Percentiles rank a stretch among this genome's conserved stretches.
phyloP scores from a whole-genome alignment of 2,113 vertebrate genomes.

The Chaetorhynchus papuensis region DNA sequence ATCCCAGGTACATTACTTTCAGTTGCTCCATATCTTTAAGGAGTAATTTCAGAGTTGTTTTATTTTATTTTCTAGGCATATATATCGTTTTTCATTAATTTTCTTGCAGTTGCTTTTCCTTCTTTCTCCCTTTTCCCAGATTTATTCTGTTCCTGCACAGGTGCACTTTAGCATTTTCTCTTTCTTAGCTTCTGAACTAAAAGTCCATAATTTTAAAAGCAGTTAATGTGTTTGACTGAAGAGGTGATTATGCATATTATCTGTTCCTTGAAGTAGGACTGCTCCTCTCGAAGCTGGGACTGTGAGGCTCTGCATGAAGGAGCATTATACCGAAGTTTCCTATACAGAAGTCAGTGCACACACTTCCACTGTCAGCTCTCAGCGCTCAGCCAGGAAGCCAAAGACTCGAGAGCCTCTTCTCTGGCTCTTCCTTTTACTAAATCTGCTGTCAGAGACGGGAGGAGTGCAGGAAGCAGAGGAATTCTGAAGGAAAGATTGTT shows the following conservation, averaged over 20 bases:
- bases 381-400: fast-evolving
- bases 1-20: fast-evolving
- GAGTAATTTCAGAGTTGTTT: neutral
- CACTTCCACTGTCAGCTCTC: neutral
- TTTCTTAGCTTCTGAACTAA: neutral
- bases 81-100: neutral
- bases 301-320: neutral
- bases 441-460: neutral
- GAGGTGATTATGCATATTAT: neutral
- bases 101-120: neutral
- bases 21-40: neutral
- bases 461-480: neutral
- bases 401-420: neutral
- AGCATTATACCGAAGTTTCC: neutral
- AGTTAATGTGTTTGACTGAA: neutral
- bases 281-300: neutral
- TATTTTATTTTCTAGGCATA: neutral
- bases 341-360: neutral
- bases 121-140: neutral
- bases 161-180: neutral
- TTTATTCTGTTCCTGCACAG: neutral
- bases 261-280: neutral
- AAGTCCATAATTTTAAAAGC: neutral
- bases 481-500: neutral
- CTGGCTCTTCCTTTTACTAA: neutral